These are phyloP conservation scores for Mystacornis crossleyi DNA, from an alignment of 2,113 vertebrate species.

Conservation along the genomic window DNA sequence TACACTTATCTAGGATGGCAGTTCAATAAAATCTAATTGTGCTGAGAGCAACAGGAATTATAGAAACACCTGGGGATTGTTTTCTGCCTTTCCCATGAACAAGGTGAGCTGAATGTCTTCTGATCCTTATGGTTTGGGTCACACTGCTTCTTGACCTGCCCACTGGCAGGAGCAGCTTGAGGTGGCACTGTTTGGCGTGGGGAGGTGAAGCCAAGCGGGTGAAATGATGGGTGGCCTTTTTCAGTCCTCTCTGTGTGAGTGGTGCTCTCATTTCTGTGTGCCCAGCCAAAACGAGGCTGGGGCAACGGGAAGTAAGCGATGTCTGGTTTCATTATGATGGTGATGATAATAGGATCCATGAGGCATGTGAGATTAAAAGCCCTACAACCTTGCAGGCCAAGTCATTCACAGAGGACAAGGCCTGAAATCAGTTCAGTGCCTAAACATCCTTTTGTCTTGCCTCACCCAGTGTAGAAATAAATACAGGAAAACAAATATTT, in stretches of 20 bases:
- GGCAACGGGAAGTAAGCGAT: slow-evolving; percentile 64
- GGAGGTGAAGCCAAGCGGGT: neutral
- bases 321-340: slow-evolving; percentile 77
- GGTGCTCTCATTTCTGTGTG: slow-evolving; percentile 43
- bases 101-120: neutral
- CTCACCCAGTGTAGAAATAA: slow-evolving; percentile 60
- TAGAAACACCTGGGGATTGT: neutral
- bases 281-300: neutral
- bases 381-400: neutral
- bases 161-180: neutral
- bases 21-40: slow-evolving; percentile 52
- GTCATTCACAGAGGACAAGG: neutral
- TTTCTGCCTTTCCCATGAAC: neutral
- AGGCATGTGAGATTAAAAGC: neutral
- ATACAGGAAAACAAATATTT: slow-evolving; percentile 60
- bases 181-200: accelerated
- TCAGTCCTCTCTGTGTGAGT: slow-evolving; percentile 35
- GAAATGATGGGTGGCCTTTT: neutral
- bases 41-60: neutral
- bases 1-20: slow-evolving; percentile 22
- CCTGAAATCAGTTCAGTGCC: slow-evolving; percentile 40
- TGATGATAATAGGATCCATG: neutral
- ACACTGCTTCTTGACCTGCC: neutral
- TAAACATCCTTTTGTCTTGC: slow-evolving; percentile 61
- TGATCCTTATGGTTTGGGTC: neutral